phyloP scores from a whole-genome alignment of 2,797 vertebrate genomes.

The Microcaecilia unicolor region DNA sequence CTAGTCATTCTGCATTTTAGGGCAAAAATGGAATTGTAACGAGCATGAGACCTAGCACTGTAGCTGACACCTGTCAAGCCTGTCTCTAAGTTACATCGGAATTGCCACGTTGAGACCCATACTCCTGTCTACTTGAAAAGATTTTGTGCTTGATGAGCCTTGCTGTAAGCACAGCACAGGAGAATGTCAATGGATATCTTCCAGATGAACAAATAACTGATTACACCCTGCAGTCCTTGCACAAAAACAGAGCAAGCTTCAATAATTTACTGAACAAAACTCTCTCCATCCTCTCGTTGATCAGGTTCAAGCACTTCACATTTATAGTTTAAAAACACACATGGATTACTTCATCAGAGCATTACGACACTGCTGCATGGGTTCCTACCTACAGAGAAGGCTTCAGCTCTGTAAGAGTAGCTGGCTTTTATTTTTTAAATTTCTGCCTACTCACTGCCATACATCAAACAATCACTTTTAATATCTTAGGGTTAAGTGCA shows the following conservation, averaged over 20 bases:
- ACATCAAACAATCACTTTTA: conserved; percentile 64
- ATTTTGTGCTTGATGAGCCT: no score
- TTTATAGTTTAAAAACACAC: conserved; percentile 56
- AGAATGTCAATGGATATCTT: no score
- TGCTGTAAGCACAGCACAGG: no score
- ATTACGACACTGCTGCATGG: conserved; percentile 47
- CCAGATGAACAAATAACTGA: no score
- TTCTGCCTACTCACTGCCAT: conserved; percentile 46
- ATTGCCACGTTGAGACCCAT: no score
- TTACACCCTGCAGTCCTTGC: not conserved
- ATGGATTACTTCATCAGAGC: conserved; percentile 50
- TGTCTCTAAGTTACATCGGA: no score
- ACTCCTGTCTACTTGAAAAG: no score
- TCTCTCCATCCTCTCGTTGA: conserved; percentile 47
- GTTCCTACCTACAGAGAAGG: conserved; percentile 33
- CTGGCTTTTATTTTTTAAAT: conserved; percentile 62
- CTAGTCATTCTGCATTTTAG: no score
- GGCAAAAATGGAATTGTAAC: no score
- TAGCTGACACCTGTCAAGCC: no score
- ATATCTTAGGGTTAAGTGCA: conserved; percentile 66
- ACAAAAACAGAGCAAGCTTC: not conserved
- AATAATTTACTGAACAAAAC: conserved; percentile 29
- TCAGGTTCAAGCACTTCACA: conserved; percentile 59
- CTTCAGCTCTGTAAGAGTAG: conserved; percentile 45
- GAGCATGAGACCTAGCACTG: no score